phyloP scores from a whole-genome alignment of 2,797 vertebrate genomes.

The Sphaeramia orbicularis region DNA sequence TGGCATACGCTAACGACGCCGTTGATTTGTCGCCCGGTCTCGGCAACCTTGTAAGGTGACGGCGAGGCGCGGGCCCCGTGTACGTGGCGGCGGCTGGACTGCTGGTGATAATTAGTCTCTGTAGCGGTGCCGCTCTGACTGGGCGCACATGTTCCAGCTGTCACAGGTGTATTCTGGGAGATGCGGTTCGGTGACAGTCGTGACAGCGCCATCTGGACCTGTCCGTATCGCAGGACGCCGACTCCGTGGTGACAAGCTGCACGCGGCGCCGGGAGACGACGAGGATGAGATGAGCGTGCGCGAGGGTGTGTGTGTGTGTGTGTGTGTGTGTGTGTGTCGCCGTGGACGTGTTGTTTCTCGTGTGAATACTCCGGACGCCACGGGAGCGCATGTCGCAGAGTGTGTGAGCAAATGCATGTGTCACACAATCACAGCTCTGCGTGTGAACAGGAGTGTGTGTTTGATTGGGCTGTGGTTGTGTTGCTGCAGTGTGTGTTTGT shows the following conservation, averaged over 20 bases:
- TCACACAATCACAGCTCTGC: constrained; percentile 19
- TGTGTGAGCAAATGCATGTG: constrained; percentile 49
- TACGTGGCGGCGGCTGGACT: constrained; percentile 58
- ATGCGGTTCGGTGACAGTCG: constrained; percentile 80
- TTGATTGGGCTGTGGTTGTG: too few relatives aligned
- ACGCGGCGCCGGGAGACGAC: constrained; percentile 46
- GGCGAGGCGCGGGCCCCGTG: constrained; percentile 46
- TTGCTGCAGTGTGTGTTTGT: too few relatives aligned
- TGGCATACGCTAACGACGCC: constrained; percentile 54
- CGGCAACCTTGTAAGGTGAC: constrained; percentile 70
- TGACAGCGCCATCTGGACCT: constrained; percentile 87
- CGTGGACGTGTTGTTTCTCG: too few relatives aligned
- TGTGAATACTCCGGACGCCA: constrained; percentile 48
- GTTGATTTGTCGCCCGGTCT: constrained; percentile 61
- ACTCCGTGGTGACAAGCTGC: constrained; percentile 75
- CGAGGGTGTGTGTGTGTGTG: constrained; percentile 11
- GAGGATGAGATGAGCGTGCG: constrained; percentile 30
- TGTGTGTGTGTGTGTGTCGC: too few relatives aligned
- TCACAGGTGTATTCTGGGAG: constrained; percentile 88
- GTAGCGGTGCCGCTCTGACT: constrained; percentile 77
- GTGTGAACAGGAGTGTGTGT: not conserved
- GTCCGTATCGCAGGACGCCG: constrained; percentile 71
- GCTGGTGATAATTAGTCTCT: constrained; percentile 86
- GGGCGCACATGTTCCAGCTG: constrained; percentile 85
- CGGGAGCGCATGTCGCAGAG: constrained; percentile 55